phyloP scores from a whole-genome alignment of 2,797 vertebrate species.

The Pantherophis vulpinus region DNA sequence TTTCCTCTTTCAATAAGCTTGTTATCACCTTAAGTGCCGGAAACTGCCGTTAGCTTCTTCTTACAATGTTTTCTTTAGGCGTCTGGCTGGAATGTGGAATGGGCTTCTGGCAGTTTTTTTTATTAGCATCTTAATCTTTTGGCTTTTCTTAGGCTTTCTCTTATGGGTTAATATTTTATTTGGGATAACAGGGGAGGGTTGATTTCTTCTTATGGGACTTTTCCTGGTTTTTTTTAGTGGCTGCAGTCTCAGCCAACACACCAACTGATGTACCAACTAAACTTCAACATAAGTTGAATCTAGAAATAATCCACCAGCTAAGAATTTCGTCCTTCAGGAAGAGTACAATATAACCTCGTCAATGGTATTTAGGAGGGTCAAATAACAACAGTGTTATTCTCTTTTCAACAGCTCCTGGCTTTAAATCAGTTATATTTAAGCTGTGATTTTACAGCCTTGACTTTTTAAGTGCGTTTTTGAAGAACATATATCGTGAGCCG shows the following conservation, averaged over 20 bases:
- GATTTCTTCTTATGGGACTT: not conserved
- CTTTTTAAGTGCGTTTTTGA: constrained; percentile 22
- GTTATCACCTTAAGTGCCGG: too few species aligned
- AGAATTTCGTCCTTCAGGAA: not conserved
- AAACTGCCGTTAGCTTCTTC: too few species aligned
- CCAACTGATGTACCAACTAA: not conserved
- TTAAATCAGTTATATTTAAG: constrained; percentile 25
- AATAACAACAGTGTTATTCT: not conserved
- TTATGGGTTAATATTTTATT: too few species aligned
- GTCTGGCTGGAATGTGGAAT: too few species aligned
- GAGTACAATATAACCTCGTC: not conserved
- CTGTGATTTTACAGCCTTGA: constrained; percentile 6
- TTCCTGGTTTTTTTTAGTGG: not conserved
- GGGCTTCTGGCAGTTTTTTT: too few species aligned
- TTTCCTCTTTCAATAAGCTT: too few species aligned
- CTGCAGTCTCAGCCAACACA: not conserved
- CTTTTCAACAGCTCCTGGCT: constrained; percentile 27
- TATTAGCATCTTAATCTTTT: too few species aligned
- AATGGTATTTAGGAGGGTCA: not conserved
- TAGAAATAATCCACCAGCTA: not conserved
- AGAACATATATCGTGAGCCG: constrained; percentile 36
- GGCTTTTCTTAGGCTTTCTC: too few species aligned
- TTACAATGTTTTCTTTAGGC: too few species aligned
- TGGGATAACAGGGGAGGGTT: too few species aligned
- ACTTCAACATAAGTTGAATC: not conserved